Evolutionary conservation across 2,888 invertebrate species (phyloP), one percentile per base, ranked within the genome.

Genomic region (Pristionchus mayeri): DNA sequence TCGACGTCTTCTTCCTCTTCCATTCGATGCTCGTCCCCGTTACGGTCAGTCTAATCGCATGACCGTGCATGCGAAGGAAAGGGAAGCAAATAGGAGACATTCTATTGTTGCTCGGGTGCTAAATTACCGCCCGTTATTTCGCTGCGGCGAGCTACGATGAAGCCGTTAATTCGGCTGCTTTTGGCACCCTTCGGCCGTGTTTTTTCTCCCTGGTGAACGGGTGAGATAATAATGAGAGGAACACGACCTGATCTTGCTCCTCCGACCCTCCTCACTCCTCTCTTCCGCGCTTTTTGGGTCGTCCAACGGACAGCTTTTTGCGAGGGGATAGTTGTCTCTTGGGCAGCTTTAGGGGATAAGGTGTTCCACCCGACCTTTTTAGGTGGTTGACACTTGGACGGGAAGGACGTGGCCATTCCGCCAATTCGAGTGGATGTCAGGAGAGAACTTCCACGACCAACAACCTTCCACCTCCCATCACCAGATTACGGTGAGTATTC

Each of bases 381-480:
- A 60, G 60, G 60, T 60, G 27, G 60, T 60, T 60, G 60, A 60
- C 60, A 60, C 60, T 60, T 27, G 60, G 60, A 60, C 60, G 27
- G 60, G 60, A 27, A 27, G 27, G 60, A 30, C 60, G 60, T 60
- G 60, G 60, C 54, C 54, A 54, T 9, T 60, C 30, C 27, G 30
- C 6, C 24, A 30, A 30, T 27, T 27, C 30, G 30, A 60, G 11
- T 60, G 60, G 60, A 60, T 30, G 60, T 21, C 57, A 21, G 24
- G 27, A n/a, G 57, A n/a, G 44, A 6, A 57, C 27, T 24, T 30
- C 27, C 60, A 30, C 24, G 44, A 9, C 44, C 44, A 44, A 13
- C 60, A 60, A 13, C 60, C 60, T 16, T 60, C 30, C 2, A 30
- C 60, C 2, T 60, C 60, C 13, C 60, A 30, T 11, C n/a, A n/a